These are phyloP conservation scores for Tauraco erythrolophus DNA, from an alignment of 2,113 vertebrate genomes.

Conservation along the genomic window DNA sequence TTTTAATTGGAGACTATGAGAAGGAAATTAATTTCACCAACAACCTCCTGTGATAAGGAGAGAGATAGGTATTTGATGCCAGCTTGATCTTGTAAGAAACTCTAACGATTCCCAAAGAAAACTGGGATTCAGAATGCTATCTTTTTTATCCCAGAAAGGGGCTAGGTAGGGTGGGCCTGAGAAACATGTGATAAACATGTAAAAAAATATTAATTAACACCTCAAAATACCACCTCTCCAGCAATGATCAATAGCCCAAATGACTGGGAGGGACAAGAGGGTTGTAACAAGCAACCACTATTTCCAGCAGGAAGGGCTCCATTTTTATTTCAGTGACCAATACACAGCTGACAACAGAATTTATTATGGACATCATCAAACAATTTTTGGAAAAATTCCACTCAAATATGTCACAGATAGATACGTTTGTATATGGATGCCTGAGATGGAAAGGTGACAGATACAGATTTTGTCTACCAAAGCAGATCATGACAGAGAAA, in stretches of 20 bases:
- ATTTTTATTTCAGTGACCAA: not conserved
- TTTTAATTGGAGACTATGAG: slow-evolving; percentile 21
- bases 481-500: not conserved
- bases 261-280: not conserved
- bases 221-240: not conserved
- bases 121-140: not conserved
- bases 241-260: not conserved
- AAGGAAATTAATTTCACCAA: slow-evolving; percentile 23
- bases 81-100: not conserved
- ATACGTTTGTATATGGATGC: not conserved
- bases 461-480: not conserved
- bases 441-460: not conserved
- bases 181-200: not conserved
- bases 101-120: not conserved
- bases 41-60: not conserved
- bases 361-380: not conserved
- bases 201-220: not conserved
- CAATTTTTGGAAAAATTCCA: not conserved
- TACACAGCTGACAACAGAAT: not conserved
- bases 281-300: not conserved
- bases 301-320: not conserved
- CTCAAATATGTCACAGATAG: not conserved
- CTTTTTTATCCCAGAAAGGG: not conserved
- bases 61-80: not conserved
- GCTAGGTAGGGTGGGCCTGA: not conserved